Percentiles rank a stretch among this genome's conserved stretches.
Conservation (phyloP, 92 coral and sea anemone species). For the Bergia sp. region DNA sequence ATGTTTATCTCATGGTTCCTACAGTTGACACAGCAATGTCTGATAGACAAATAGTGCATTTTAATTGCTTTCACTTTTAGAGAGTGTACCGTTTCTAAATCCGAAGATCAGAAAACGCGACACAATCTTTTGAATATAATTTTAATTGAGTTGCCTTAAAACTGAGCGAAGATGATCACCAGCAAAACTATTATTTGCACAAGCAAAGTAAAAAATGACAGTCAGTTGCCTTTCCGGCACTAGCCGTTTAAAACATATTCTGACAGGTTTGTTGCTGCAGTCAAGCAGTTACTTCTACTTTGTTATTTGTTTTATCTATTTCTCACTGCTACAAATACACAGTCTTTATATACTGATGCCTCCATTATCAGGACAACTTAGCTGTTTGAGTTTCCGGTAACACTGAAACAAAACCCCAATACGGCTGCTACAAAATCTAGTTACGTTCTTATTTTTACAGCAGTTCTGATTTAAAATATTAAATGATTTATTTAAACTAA, state of each 20-base stretch:
- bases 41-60: neutral
- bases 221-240: neutral
- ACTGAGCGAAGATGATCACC: neutral
- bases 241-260: neutral
- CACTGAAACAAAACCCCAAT: too few species aligned
- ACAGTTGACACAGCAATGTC: slow-evolving; percentile 17
- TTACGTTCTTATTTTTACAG: too few species aligned
- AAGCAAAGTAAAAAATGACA: neutral
- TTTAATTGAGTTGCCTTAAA: neutral
- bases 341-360: too few species aligned
- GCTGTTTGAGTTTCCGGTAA: too few species aligned
- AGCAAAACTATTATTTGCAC: neutral
- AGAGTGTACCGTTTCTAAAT: neutral
- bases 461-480: too few species aligned
- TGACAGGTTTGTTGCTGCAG: neutral
- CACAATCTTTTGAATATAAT: neutral
- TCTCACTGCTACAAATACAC: too few species aligned
- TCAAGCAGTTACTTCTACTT: too few species aligned
- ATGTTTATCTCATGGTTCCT: neutral
- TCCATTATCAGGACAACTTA: too few species aligned
- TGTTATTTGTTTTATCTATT: too few species aligned
- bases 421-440: too few species aligned
- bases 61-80: slow-evolving; percentile 2
- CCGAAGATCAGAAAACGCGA: neutral
- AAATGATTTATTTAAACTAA: too few species aligned